phyloP scores from a whole-genome alignment of 2,113 vertebrate genomes.

The Agapornis roseicollis region DNA sequence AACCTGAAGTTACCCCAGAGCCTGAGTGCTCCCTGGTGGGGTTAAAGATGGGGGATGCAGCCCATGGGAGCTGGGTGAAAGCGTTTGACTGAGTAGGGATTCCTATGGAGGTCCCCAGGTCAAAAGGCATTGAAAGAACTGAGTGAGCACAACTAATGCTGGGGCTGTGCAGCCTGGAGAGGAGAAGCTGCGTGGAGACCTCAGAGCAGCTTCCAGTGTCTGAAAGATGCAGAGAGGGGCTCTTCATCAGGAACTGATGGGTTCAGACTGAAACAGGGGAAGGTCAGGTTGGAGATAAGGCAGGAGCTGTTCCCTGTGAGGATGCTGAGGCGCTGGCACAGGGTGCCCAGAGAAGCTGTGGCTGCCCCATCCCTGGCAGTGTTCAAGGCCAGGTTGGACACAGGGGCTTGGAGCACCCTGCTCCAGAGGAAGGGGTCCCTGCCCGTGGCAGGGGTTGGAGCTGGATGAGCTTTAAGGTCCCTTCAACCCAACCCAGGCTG shows the following conservation, averaged over 20 bases:
- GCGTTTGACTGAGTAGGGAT: not conserved
- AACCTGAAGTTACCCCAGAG: not conserved
- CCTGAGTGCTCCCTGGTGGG: not conserved
- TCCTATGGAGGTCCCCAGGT: not conserved
- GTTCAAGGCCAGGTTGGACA: no score
- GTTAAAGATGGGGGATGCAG: not conserved
- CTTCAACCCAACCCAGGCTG: not conserved
- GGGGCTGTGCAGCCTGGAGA: not conserved
- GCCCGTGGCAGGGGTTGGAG: fast-evolving
- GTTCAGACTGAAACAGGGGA: no score
- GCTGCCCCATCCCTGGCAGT: no score
- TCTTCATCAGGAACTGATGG: no score
- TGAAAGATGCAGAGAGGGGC: no score
- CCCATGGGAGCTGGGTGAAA: not conserved
- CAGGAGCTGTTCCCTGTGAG: no score
- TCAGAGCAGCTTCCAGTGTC: not conserved
- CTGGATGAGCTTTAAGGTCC: not conserved
- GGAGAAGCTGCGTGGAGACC: not conserved
- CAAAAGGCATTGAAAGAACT: not conserved
- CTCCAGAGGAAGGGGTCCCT: not conserved
- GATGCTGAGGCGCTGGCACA: no score
- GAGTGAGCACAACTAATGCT: not conserved
- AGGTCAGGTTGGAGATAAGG: no score
- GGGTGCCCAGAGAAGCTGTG: no score
- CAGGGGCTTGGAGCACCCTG: not conserved